Conservation (phyloP, 2,888 invertebrate genomes). For the Hetaerina titia region DNA sequence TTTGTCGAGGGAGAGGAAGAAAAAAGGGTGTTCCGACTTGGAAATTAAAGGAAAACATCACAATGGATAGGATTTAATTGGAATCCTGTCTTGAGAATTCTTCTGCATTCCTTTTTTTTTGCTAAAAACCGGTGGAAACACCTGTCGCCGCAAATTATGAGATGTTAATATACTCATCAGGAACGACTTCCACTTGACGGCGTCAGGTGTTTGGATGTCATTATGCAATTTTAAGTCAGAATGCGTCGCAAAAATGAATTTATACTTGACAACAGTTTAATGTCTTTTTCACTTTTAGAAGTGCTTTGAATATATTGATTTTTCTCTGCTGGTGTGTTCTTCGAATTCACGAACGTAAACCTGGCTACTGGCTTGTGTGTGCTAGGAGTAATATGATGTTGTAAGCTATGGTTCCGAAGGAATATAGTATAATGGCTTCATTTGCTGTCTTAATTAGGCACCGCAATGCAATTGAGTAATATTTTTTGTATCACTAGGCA, state of each 20-base stretch:
- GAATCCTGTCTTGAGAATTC: conserved; percentile 29
- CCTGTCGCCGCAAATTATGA: conserved; percentile 47
- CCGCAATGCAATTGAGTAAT: no score
- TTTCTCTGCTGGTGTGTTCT: no score
- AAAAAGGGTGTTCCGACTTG: not conserved
- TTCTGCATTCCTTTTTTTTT: not conserved
- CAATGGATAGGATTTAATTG: conserved; percentile 36
- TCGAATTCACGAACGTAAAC: no score
- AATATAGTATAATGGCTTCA: no score
- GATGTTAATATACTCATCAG: not conserved
- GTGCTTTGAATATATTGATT: no score
- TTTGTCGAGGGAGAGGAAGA: not conserved
- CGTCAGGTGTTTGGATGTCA: not conserved
- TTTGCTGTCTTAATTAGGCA: no score
- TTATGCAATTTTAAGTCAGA: not conserved
- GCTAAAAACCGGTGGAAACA: conserved; percentile 15
- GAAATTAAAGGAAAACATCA: conserved; percentile 54
- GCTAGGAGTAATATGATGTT: no score
- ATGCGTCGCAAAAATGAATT: not conserved
- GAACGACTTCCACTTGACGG: not conserved
- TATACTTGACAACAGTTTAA: not conserved
- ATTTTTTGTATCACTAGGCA: no score
- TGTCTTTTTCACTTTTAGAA: no score
- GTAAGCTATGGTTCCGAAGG: no score
- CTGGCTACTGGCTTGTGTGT: no score